phyloP scores from a whole-genome alignment of 2,888 invertebrate species.

The Idaea biselata region DNA sequence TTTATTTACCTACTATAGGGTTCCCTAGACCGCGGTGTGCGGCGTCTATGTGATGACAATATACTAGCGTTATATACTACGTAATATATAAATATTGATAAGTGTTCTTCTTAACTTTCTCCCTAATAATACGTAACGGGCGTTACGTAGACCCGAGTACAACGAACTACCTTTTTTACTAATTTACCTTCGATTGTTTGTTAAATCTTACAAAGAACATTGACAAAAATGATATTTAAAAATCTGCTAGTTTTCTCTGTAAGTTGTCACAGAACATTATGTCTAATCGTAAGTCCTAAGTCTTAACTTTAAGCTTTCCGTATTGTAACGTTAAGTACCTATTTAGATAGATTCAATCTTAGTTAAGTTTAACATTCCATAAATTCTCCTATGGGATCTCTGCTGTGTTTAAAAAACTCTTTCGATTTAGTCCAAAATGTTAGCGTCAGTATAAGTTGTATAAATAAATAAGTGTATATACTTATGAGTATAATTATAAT shows the following conservation, averaged over 20 bases:
- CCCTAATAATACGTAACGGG: slow-evolving; percentile 26
- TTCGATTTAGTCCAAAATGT: slow-evolving; percentile 65
- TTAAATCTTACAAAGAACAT: background rate
- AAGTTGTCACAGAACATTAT: slow-evolving; percentile 38
- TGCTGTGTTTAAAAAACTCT: slow-evolving; percentile 75
- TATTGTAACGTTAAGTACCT: slow-evolving; percentile 40
- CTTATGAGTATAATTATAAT: slow-evolving; percentile 63
- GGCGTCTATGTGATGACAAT: slow-evolving; percentile 56
- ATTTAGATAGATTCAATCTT: slow-evolving; percentile 74
- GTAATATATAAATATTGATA: slow-evolving; percentile 23
- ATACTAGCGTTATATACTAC: slow-evolving; percentile 45
- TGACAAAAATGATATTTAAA: slow-evolving; percentile 13
- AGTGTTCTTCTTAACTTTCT: slow-evolving; percentile 18
- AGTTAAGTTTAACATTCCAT: slow-evolving; percentile 76
- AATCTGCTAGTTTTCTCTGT: slow-evolving; percentile 30
- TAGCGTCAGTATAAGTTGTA: slow-evolving; percentile 56
- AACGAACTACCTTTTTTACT: background rate
- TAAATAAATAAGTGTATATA: slow-evolving; percentile 44
- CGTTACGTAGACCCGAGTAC: background rate
- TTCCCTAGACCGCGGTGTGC: slow-evolving; percentile 24
- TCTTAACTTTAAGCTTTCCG: slow-evolving; percentile 48
- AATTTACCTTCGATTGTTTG: background rate
- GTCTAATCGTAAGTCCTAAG: slow-evolving; percentile 28
- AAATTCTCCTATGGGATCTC: slow-evolving; percentile 75
- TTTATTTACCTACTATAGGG: slow-evolving; percentile 19